Base-by-base conservation (phyloP, 2,888 invertebrate species). In the Lithophane socia region DNA sequence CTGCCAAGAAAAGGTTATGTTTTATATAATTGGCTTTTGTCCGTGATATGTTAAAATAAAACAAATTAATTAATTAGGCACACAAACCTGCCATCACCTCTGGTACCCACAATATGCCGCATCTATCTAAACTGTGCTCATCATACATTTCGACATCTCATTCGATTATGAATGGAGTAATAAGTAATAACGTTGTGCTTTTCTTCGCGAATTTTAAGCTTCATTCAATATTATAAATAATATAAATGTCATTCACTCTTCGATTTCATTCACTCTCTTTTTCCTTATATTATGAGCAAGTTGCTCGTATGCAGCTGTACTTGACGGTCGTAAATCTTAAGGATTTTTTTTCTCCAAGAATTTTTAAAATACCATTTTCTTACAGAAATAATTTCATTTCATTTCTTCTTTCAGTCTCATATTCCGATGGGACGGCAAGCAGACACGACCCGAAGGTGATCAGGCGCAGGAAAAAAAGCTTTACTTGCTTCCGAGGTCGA, bases 151-250 rank as follows among this genome's bases (percentile, higher is more conserved):
- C 1, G 5, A 69, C 60, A 75, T 79, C 70, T 69, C 9, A 47
- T 68, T 56, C 16, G 42, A 49, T 72, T 72, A 66, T 79, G 72
- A 80, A 75, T 75, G 67, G 72, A 76, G 73, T 83, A 77, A 78
- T 72, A 82, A 70, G 78, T 52, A 66, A 70, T 44, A 63, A 71
- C 52, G 16, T 68, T 56, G 56, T 79, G 49, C 83, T 87, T 80
- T 85, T 75, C 77, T 76, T 77, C 70, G 47, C 42, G 10, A 63
- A 72, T 75, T 18, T 73, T 68, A 70, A n/a, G 54, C 71, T 75
- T 60, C 74, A 76, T 80, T 86, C 73, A 75, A 61, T 60, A 63
- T 73, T 58, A 29, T 29, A 29, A 29, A 29, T 29, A 29, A 29
- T 29, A 29, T 29, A 60, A 73, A 72, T 76, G 49, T 73, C 76